Conservation (phyloP, 2,888 invertebrate genomes). For the Leptarthrus brevirostris region DNA sequence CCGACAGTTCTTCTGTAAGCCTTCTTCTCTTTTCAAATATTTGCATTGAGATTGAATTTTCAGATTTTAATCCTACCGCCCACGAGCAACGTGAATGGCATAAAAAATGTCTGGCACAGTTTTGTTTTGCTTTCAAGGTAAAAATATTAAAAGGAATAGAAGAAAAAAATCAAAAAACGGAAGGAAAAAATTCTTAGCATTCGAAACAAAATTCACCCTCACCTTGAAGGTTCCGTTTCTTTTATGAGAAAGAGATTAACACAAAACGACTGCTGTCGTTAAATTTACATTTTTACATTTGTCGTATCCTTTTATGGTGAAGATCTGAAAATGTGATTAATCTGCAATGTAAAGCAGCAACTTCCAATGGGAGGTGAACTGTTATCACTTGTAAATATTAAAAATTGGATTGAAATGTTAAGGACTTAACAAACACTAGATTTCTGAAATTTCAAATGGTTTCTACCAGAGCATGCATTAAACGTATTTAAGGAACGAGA, state of each 20-base stretch:
- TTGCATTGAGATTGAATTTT: constrained; percentile 5
- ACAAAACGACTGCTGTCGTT: not conserved
- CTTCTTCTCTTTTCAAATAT: constrained; percentile 3
- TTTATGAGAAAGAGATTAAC: not conserved
- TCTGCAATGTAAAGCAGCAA: no score
- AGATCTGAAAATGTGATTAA: not conserved
- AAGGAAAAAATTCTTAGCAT: not conserved
- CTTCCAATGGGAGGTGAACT: no score
- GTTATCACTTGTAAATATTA: no score
- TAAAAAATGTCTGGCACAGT: constrained; percentile 4
- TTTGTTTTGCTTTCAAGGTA: constrained; percentile 17
- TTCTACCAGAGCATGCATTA: no score
- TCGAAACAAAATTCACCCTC: not conserved
- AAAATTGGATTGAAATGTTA: no score
- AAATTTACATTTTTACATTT: not conserved
- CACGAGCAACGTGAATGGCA: not conserved
- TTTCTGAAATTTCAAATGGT: no score
- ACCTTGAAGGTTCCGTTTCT: not conserved
- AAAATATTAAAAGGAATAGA: not conserved
- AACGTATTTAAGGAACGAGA: no score
- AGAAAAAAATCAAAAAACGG: constrained; percentile 1
- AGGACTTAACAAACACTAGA: no score
- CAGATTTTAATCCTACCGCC: not conserved
- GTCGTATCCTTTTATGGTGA: not conserved
- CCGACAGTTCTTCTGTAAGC: not conserved